Conservation (phyloP, 2,113 vertebrate species). For the Apodemus speciosus region DNA sequence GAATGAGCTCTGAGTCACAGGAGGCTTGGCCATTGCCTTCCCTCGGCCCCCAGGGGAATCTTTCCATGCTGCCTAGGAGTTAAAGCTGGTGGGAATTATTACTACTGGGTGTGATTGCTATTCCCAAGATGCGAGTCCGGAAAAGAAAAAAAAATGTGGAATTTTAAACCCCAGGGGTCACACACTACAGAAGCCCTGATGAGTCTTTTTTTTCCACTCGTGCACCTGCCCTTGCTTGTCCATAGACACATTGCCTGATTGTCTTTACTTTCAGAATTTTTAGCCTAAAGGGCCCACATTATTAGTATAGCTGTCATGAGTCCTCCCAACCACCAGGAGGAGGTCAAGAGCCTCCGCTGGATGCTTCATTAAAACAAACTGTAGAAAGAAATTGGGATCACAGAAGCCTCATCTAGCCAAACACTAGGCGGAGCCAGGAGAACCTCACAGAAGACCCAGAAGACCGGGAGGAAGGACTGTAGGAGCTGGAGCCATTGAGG, state of each 20-base stretch:
- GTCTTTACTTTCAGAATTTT: slow-evolving; percentile 6
- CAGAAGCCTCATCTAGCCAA: not conserved
- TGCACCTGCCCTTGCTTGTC: not conserved
- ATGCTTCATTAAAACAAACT: not conserved
- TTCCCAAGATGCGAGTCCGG: slow-evolving; percentile 46
- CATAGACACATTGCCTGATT: not conserved
- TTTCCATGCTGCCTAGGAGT: slow-evolving; percentile 57
- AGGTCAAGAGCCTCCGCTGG: not conserved
- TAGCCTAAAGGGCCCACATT: too few relatives aligned
- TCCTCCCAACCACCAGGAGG: slow-evolving; percentile 36
- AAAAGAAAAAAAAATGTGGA: slow-evolving; percentile 48
- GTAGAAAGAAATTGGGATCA: not conserved
- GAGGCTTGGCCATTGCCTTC: slow-evolving; percentile 24
- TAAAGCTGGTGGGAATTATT: slow-evolving; percentile 54
- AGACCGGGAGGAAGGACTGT: not conserved
- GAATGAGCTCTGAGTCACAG: slow-evolving; percentile 54
- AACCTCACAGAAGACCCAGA: not conserved
- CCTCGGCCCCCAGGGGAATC: not conserved
- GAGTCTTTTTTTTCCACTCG: slow-evolving; percentile 49
- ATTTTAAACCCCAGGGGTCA: slow-evolving; percentile 54
- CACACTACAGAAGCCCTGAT: not conserved
- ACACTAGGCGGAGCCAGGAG: not conserved
- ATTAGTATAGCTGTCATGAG: not conserved
- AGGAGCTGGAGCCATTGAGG: not conserved
- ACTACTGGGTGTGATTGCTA: slow-evolving; percentile 54